Conservation (phyloP, 2,113 vertebrate species). For the Tragelaphus scriptus region DNA sequence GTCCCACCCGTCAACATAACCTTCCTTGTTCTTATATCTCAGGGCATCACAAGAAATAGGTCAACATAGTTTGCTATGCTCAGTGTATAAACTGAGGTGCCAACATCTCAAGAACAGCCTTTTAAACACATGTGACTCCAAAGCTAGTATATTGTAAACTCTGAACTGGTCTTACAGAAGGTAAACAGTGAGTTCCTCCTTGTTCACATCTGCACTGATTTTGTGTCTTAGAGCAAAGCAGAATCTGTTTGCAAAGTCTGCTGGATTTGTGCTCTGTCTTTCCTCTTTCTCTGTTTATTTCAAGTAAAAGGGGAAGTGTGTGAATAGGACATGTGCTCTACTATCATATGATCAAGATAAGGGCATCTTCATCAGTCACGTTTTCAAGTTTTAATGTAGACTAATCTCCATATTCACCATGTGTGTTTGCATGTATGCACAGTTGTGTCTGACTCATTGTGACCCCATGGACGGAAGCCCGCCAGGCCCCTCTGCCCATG, state of each 20-base stretch:
- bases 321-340: not conserved
- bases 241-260: not conserved
- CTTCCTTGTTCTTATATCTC: constrained; percentile 3
- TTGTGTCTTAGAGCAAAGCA: constrained; percentile 60
- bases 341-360: not conserved
- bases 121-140: constrained; percentile 45
- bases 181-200: constrained; percentile 45
- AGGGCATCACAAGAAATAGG: constrained; percentile 10
- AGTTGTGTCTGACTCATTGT: not conserved
- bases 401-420: not conserved
- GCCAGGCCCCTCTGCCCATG: not conserved
- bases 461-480: not conserved
- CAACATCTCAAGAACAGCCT: constrained; percentile 33
- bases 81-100: constrained; percentile 28
- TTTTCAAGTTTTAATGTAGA: not conserved
- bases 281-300: not conserved
- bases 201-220: constrained; percentile 42
- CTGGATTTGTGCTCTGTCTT: not conserved
- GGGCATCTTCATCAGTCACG: not conserved
- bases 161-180: constrained; percentile 64
- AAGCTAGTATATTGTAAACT: constrained; percentile 35
- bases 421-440: not conserved
- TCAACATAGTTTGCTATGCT: not conserved
- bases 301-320: not conserved
- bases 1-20: constrained; percentile 14